A percentile compares a stretch with the other conserved stretches of the same genome.
phyloP scores from a whole-genome alignment of 2,888 invertebrate species.

The Drosophila anomelani region DNA sequence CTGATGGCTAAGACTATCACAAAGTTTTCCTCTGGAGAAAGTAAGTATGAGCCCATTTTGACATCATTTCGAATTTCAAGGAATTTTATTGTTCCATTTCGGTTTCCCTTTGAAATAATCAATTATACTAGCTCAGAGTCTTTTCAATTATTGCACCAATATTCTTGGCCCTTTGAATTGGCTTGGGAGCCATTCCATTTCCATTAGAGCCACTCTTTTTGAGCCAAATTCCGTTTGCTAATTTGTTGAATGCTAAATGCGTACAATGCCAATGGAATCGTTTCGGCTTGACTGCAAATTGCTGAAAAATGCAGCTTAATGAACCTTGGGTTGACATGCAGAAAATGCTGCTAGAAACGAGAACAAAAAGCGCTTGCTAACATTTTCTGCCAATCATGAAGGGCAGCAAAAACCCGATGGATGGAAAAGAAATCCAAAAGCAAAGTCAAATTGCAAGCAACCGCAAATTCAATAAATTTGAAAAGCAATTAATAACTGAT shows the following conservation, averaged over 20 bases:
- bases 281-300: conserved; percentile 39
- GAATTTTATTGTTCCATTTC: not conserved
- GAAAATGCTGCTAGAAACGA: not conserved
- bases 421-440: conserved; percentile 23
- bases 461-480: conserved; percentile 80
- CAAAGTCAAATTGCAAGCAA: conserved; percentile 48
- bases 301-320: conserved; percentile 55
- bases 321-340: conserved; percentile 40
- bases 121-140: conserved; percentile 10
- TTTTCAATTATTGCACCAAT: conserved; percentile 24
- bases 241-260: conserved; percentile 28
- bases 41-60: not conserved
- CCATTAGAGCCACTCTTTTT: conserved; percentile 24
- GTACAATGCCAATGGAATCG: conserved; percentile 29
- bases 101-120: not conserved
- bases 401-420: conserved; percentile 14
- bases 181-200: conserved; percentile 13
- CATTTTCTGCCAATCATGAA: conserved; percentile 52
- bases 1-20: not conserved
- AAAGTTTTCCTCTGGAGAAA: not conserved
- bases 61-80: not conserved
- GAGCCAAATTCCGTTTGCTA: conserved; percentile 27
- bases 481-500: conserved; percentile 83
- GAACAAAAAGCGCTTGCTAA: conserved; percentile 18
- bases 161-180: conserved; percentile 11